A percentile compares a stretch with the other conserved stretches of the same genome.
phyloP scores from a whole-genome alignment of 2,888 invertebrate species.

The Phengaris alcon region DNA sequence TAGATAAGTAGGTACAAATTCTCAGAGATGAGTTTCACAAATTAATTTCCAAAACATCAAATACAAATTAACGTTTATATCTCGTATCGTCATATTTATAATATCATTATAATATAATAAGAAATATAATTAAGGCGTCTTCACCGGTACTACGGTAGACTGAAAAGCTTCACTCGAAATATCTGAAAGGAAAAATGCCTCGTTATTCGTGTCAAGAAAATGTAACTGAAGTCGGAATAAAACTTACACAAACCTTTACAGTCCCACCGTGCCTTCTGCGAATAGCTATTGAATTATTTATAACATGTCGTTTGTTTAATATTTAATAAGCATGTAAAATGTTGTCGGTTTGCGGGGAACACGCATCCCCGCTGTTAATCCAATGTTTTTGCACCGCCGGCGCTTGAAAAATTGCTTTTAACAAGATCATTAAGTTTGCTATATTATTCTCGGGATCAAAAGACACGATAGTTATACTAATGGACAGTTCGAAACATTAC shows the following conservation, averaged over 20 bases:
- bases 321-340: constrained; percentile 19
- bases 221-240: constrained; percentile 24
- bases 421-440: constrained; percentile 9
- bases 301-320: constrained; percentile 15
- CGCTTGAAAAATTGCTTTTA: neutral
- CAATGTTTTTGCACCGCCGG: neutral
- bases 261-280: constrained; percentile 3
- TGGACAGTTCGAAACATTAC: neutral
- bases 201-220: constrained; percentile 23
- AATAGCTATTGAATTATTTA: constrained; percentile 27
- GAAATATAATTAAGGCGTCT: constrained; percentile 15
- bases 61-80: constrained; percentile 3
- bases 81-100: constrained; percentile 9
- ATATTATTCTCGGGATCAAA: neutral
- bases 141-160: neutral
- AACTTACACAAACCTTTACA: constrained; percentile 24
- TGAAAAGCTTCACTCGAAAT: constrained; percentile 22
- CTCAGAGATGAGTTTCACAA: constrained; percentile 13
- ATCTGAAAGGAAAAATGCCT: constrained; percentile 22
- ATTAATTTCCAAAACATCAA: neutral
- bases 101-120: constrained; percentile 15
- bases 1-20: neutral
- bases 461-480: constrained; percentile 5
- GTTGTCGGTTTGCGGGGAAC: neutral
- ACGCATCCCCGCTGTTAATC: neutral